Base-by-base conservation (phyloP, 2,888 invertebrate species). In the Teinopalpus imperialis region DNA sequence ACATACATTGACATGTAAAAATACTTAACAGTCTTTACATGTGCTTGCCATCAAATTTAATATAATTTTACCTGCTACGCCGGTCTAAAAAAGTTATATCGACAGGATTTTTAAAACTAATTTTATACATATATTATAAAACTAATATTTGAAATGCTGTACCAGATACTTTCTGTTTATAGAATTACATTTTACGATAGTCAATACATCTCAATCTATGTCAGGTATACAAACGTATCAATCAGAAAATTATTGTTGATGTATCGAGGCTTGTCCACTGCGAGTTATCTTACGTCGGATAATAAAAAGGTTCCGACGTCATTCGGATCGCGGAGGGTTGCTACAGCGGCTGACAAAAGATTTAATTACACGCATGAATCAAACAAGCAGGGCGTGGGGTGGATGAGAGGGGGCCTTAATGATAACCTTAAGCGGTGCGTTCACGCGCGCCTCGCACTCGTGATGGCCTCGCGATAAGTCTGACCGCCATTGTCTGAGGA, bases 361-460 rank as follows among this genome's bases (percentile, higher is more conserved):
- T 83, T 85, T 86, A 87, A 88, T 88, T 88, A 86, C 79, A 87
- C 87, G 86, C 85, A 83, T 86, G 87, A 83, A 87, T 85, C 83
- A 83, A 85, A 79, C 75, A 67, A 66, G 59, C 67, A 63, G 67
- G 66, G 63, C 57, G n/a, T 9, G 66, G 59, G 63, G 53, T 49
- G 59, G 42, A 6, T 10, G 27, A 21, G 16, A 47, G 57, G 44
- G 44, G 31, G 26, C 31, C 20, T 16, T 39, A 63, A 64, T 64
- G 75, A 73, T 77, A 76, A 69, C 66, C 59, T 59, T 64, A 66
- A 63, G 66, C 66, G 65, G 74, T 72, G 76, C 76, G 76, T 68
- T 74, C 74, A 72, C 72, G 74, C 75, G 75, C 69, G 72, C 61
- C 63, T 63, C 63, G 54, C 53, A 57, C 61, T 53, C 43, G 57